These are phyloP conservation scores for Syngnathus floridae DNA, from an alignment of 2,113 vertebrate genomes.

Conservation along the genomic window DNA sequence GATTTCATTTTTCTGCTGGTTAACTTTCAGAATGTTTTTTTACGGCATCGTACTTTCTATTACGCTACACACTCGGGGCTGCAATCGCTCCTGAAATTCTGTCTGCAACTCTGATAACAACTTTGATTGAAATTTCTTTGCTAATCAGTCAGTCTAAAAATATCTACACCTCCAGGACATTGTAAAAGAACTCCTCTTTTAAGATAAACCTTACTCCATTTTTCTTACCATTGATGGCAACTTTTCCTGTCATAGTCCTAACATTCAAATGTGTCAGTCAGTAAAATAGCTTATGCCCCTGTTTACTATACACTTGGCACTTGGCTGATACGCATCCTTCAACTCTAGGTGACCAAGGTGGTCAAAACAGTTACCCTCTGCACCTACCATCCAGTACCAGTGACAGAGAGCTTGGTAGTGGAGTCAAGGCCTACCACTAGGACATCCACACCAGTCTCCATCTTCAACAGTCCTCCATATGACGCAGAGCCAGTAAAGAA, in stretches of 20 bases:
- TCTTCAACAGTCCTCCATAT: constrained; percentile 2
- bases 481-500: constrained; percentile 56
- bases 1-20: neutral
- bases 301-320: neutral
- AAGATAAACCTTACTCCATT: too few relatives aligned
- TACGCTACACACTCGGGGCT: constrained; percentile 33
- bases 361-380: constrained; percentile 62
- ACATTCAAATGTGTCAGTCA: neutral
- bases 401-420: constrained; percentile 34
- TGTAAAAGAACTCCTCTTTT: too few relatives aligned
- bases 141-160: too few relatives aligned
- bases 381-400: constrained; percentile 52
- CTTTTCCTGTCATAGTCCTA: too few relatives aligned
- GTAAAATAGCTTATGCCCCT: too few relatives aligned
- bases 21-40: neutral
- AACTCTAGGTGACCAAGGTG: constrained; percentile 59
- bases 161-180: too few relatives aligned
- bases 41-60: constrained; percentile 31
- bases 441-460: constrained; percentile 37
- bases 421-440: constrained; percentile 42
- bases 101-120: too few relatives aligned
- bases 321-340: constrained; percentile 9
- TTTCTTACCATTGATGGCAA: too few relatives aligned
- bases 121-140: too few relatives aligned
- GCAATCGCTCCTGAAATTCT: too few relatives aligned